A percentile compares a stretch with the other conserved stretches of the same genome.
These are phyloP conservation scores for Gila orcuttii DNA, from an alignment of 2,113 vertebrate species.

Conservation along the genomic window DNA sequence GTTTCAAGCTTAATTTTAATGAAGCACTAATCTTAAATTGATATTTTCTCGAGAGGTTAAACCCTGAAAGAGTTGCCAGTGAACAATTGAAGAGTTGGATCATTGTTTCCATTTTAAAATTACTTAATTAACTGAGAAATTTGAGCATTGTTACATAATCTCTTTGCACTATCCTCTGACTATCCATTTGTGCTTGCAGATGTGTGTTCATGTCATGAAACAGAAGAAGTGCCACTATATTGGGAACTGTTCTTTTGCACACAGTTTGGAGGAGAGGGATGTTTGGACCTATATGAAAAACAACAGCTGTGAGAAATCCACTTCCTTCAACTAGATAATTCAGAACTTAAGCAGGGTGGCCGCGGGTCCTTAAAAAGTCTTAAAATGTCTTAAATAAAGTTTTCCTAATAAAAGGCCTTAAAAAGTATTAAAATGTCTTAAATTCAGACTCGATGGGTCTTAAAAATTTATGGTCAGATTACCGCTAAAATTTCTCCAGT, in stretches of 20 bases:
- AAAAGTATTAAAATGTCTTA: too few relatives aligned
- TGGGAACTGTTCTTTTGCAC: constrained; percentile 97
- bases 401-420: too few relatives aligned
- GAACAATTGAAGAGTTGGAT: not conserved
- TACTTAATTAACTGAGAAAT: not conserved
- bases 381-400: too few relatives aligned
- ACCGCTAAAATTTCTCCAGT: too few relatives aligned
- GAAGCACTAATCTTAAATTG: not conserved
- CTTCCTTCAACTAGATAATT: not conserved
- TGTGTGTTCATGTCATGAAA: constrained; percentile 97
- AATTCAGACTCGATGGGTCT: too few relatives aligned
- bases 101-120: not conserved
- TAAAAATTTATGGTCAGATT: too few relatives aligned
- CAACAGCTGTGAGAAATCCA: constrained; percentile 87
- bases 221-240: constrained; percentile 98
- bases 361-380: too few relatives aligned
- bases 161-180: not conserved
- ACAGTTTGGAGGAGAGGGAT: constrained; percentile 95
- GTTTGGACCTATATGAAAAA: constrained; percentile 99
- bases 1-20: not conserved
- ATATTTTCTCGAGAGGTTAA: not conserved
- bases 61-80: not conserved
- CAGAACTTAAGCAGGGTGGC: too few relatives aligned
- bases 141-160: not conserved
- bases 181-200: constrained; percentile 70